These are phyloP conservation scores for Enteromius argenteus DNA, from an alignment of 2,797 vertebrate species.

Conservation along the genomic window DNA sequence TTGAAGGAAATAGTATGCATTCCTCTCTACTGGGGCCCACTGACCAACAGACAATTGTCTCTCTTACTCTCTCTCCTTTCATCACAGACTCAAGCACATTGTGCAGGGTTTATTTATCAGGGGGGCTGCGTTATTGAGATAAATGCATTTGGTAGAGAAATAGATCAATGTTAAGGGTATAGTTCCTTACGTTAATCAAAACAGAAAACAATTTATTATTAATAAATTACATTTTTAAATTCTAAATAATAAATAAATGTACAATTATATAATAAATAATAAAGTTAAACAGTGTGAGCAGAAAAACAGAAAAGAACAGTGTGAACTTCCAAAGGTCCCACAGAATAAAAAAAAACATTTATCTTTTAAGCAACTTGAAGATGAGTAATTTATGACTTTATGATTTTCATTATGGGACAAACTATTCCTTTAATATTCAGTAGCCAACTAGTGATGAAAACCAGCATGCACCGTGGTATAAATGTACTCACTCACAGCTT, in stretches of 20 bases:
- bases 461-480: neutral
- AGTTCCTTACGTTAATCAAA: neutral
- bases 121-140: neutral
- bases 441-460: constrained; percentile 13
- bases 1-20: constrained; percentile 76
- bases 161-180: neutral
- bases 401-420: neutral
- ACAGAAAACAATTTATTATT: neutral
- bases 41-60: constrained; percentile 36
- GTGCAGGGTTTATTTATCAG: constrained; percentile 8
- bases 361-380: neutral
- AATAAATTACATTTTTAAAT: neutral
- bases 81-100: constrained; percentile 24
- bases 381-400: neutral
- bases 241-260: no score
- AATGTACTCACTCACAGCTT: constrained; percentile 15
- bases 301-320: neutral
- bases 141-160: neutral
- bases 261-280: no score
- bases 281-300: no score
- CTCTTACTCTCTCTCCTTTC: constrained; percentile 33
- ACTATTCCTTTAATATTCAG: neutral
- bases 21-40: constrained; percentile 60
- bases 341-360: neutral
- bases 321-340: neutral